Evolutionary conservation across 2,113 vertebrate species (phyloP), one percentile per base, ranked within the genome.

Genomic region (Bos javanicus): DNA sequence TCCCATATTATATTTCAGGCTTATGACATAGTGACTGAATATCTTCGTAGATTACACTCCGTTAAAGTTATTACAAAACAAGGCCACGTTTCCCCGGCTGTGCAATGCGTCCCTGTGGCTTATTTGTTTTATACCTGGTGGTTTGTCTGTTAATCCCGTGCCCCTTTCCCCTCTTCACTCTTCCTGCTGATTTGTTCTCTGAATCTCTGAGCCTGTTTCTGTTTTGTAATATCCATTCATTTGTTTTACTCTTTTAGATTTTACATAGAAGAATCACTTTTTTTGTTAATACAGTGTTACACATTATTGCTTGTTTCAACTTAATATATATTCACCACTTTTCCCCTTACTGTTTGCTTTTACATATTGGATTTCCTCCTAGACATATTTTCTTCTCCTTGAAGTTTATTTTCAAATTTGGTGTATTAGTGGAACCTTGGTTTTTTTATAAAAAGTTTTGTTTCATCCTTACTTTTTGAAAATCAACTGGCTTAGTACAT

Each of bases 291-390:
- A 10, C 33, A 56, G 6, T 48, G 71, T 94, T 94, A 85, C 85
- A 23, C 48, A 80, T 59, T 80, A 92, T 50, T 90, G 50, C 33
- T 90, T 81, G 9, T 71, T 76, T 48, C 59, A 46, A 52, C 88
- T 85, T 85, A 74, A 94, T 86, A 6, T 6, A 33, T 36, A 2
- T 59, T 64, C 30, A 74, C 2, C 16, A 13, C 57, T 90, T 80
- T 71, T 71, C 21, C 23, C 23, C 56, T 74, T 54, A 36, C 25
- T 80, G 12, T 82, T 94, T 97, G 11, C 50, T 92, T 93, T 88
- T 19, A 15, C 30, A 74, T n/a, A 43, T 94, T 97, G 19, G 80
- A 62, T 91, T 95, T 90, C 50, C 25, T 96, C 39, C n/a, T 50
- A n/a, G 33, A 83, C 60, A 67, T 90, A 74, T 71, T 93, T 89